Evolutionary conservation across 2,113 vertebrate genomes (phyloP).

Genomic region (Acanthisitta chloris): DNA sequence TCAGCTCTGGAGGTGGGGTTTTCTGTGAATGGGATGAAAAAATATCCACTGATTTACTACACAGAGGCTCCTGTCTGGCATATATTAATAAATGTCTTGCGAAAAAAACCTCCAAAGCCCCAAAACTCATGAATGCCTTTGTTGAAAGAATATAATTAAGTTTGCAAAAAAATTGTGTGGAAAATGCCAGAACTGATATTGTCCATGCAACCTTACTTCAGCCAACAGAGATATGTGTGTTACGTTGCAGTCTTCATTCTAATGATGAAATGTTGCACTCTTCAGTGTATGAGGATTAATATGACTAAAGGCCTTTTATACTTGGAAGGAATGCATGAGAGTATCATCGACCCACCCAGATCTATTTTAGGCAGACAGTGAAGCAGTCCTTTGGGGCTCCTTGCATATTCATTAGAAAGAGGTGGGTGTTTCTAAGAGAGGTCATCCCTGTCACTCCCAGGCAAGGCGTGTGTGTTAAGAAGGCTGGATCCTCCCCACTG

Average conservation of each 20-base stretch:
- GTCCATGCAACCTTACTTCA: background rate
- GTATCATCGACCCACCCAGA: background rate
- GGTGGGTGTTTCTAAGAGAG: background rate
- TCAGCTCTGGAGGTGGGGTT: background rate
- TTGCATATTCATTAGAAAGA: background rate
- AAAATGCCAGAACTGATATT: background rate
- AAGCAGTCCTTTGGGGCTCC: background rate
- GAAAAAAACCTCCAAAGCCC: background rate
- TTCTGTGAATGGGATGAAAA: background rate
- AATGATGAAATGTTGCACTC: background rate
- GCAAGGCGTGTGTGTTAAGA: background rate
- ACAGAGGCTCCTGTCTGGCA: background rate
- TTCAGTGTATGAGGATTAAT: background rate
- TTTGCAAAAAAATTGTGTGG: background rate
- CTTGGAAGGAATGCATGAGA: fast-evolving
- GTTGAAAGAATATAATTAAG: background rate
- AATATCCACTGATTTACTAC: background rate
- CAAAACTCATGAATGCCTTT: background rate
- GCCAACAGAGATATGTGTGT: background rate
- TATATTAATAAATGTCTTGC: background rate
- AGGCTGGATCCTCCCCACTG: background rate
- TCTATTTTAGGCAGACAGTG: background rate
- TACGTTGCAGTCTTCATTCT: background rate
- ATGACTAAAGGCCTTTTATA: background rate
- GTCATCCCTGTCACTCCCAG: fast-evolving